phyloP scores from a whole-genome alignment of 2,888 invertebrate species.

The Therioaphis trifolii region DNA sequence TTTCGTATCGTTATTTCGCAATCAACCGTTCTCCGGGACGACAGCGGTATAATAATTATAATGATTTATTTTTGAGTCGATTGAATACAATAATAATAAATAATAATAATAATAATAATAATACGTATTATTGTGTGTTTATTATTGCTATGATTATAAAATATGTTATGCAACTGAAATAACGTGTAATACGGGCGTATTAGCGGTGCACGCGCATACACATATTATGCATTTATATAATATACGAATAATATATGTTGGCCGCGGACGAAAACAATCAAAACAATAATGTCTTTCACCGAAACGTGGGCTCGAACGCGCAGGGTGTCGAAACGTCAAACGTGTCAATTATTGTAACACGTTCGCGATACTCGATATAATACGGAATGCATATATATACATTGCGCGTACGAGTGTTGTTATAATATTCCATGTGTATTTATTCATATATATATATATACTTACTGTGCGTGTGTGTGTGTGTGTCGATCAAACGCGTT shows the following conservation, averaged over 20 bases:
- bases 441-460: not conserved
- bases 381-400: no score
- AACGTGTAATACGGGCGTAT: no score
- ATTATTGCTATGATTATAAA: not conserved
- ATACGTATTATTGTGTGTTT: not conserved
- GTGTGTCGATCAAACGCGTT: not conserved
- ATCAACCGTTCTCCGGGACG: not conserved
- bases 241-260: not conserved
- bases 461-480: no score
- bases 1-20: not conserved
- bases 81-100: not conserved
- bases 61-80: not conserved
- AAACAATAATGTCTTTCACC: constrained; percentile 24
- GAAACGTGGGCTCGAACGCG: not conserved
- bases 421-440: no score
- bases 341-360: constrained; percentile 42
- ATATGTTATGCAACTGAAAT: not conserved
- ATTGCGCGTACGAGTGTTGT: no score
- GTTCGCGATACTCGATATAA: no score
- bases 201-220: not conserved
- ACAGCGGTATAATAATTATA: not conserved
- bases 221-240: not conserved
- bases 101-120: no score
- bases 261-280: not conserved
- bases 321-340: constrained; percentile 19